Conservation (phyloP, 2,113 vertebrate species). For the Alligator sinensis region DNA sequence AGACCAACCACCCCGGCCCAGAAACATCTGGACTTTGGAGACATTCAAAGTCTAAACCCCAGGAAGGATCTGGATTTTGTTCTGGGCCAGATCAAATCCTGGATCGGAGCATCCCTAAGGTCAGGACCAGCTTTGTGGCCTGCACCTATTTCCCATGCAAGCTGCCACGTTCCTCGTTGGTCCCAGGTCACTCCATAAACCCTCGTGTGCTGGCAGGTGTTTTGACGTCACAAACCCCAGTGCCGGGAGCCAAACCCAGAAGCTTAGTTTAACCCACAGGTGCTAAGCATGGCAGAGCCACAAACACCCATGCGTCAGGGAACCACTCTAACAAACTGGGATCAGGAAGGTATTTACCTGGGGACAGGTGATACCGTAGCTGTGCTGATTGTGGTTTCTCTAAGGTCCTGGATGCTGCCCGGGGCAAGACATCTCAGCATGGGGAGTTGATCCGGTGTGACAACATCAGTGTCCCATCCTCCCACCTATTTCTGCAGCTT, state of each 20-base stretch:
- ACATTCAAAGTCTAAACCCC: background rate
- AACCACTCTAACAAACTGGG: background rate
- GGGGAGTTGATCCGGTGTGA: background rate
- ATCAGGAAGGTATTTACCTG: background rate
- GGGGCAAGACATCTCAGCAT: background rate
- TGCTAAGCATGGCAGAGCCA: background rate
- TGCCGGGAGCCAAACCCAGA: background rate
- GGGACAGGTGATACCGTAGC: background rate
- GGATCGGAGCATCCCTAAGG: background rate
- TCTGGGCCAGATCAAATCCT: background rate
- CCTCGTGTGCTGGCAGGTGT: background rate
- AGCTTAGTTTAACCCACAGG: background rate
- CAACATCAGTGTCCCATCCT: background rate
- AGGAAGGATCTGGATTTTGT: background rate
- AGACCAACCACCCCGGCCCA: background rate
- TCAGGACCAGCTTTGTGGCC: background rate
- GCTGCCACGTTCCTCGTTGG: background rate
- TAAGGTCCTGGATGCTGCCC: background rate
- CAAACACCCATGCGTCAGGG: background rate
- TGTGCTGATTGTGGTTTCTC: background rate
- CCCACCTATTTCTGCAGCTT: background rate
- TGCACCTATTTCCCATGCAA: background rate
- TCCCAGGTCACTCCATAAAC: background rate
- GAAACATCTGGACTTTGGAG: background rate
- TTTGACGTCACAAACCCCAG: background rate